These are phyloP conservation scores for Melanargia galathea DNA, from an alignment of 2,888 invertebrate genomes.

Conservation along the genomic window DNA sequence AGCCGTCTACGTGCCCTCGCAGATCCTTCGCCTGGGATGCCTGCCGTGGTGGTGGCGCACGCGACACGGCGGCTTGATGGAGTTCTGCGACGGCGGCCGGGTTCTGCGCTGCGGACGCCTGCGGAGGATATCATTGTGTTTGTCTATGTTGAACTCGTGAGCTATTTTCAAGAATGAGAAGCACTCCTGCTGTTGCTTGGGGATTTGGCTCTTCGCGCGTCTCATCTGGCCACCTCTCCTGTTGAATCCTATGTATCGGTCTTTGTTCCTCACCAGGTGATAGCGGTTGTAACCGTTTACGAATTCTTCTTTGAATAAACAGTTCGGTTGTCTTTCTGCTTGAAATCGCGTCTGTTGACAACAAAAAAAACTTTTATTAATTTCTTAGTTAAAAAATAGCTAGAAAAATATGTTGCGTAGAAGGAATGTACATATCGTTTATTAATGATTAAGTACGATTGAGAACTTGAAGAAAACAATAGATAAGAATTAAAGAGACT, in stretches of 20 bases:
- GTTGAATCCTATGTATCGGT: constrained; percentile 85
- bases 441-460: too few species aligned
- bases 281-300: constrained; percentile 85
- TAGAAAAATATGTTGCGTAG: neutral
- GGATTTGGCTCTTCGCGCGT: constrained; percentile 66
- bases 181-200: constrained; percentile 79
- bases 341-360: constrained; percentile 76
- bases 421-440: too few species aligned
- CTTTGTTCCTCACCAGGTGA: constrained; percentile 82
- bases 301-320: constrained; percentile 85
- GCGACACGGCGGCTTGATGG: constrained; percentile 69
- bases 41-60: constrained; percentile 75
- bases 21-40: constrained; percentile 73
- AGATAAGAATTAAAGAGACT: neutral
- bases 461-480: too few species aligned
- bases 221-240: constrained; percentile 81
- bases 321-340: constrained; percentile 82
- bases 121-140: constrained; percentile 82
- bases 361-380: constrained; percentile 29
- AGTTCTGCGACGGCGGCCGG: constrained; percentile 65
- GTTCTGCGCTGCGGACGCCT: constrained; percentile 75
- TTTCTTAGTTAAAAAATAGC: neutral
- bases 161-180: constrained; percentile 85
- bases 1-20: constrained; percentile 73
- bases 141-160: constrained; percentile 83